Evolutionary conservation across 2,888 invertebrate species (phyloP).

Genomic region (Acronicta leporina): DNA sequence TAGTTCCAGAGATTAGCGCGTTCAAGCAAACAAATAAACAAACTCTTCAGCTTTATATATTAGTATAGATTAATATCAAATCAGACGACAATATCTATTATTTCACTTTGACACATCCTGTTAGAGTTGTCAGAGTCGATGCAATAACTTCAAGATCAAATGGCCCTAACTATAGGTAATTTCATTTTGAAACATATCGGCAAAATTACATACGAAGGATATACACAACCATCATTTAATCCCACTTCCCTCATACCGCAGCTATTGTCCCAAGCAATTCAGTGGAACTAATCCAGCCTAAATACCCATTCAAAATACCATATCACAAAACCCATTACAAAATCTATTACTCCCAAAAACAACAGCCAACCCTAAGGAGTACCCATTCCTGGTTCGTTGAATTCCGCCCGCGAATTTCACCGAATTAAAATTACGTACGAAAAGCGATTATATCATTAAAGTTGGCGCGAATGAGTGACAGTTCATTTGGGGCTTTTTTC

Average conservation of each 20-base stretch:
- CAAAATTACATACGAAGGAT: neutral
- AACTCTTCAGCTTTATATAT: no score
- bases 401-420: conserved; percentile 47
- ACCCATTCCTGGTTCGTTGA: conserved; percentile 41
- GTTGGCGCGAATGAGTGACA: conserved; percentile 59
- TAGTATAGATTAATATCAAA: no score
- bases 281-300: conserved; percentile 7
- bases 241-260: neutral
- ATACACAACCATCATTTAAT: neutral
- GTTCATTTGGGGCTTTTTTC: conserved; percentile 47
- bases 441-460: conserved; percentile 59
- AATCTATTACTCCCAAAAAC: conserved; percentile 17
- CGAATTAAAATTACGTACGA: conserved; percentile 56
- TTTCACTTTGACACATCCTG: no score
- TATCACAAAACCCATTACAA: conserved; percentile 12
- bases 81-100: no score
- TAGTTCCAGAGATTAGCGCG: no score
- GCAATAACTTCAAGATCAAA: no score
- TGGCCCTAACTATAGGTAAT: no score
- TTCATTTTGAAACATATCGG: no score
- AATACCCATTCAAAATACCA: conserved; percentile 7
- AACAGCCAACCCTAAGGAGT: conserved; percentile 37
- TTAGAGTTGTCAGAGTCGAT: no score
- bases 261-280: conserved; percentile 5
- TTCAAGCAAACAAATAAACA: no score